Conservation (phyloP, 2,113 vertebrate genomes). For the Eurypyga helias region DNA sequence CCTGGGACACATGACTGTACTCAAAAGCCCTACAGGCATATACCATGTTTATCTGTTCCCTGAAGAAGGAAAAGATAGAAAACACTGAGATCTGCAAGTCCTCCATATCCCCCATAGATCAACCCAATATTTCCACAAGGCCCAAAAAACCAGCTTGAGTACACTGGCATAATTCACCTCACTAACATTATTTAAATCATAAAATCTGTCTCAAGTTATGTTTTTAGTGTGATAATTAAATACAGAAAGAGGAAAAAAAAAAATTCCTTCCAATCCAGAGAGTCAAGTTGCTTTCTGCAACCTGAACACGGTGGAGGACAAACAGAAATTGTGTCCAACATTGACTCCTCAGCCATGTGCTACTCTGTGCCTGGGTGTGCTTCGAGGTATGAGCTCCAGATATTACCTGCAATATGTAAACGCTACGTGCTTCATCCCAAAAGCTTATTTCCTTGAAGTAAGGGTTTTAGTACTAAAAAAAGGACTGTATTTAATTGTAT, state of each 20-base stretch:
- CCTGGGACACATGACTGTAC: background rate
- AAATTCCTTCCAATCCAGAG: background rate
- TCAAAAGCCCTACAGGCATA: background rate
- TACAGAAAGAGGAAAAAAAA: background rate
- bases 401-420: background rate
- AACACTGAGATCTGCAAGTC: background rate
- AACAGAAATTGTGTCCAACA: background rate
- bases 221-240: background rate
- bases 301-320: background rate
- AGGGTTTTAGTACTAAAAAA: background rate
- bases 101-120: background rate
- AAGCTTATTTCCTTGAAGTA: constrained; percentile 11
- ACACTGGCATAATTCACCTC: background rate
- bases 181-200: background rate
- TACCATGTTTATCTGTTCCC: background rate
- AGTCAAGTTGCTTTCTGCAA: background rate
- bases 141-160: background rate
- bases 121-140: background rate
- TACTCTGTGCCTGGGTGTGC: background rate
- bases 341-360: background rate
- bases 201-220: background rate
- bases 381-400: rapidly evolving
- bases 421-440: background rate
- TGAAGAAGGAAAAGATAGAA: background rate
- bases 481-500: constrained; percentile 40